Evolutionary conservation across 2,113 vertebrate genomes (phyloP), one percentile per base, ranked within the genome.

Genomic region (Pygoscelis antarcticus): DNA sequence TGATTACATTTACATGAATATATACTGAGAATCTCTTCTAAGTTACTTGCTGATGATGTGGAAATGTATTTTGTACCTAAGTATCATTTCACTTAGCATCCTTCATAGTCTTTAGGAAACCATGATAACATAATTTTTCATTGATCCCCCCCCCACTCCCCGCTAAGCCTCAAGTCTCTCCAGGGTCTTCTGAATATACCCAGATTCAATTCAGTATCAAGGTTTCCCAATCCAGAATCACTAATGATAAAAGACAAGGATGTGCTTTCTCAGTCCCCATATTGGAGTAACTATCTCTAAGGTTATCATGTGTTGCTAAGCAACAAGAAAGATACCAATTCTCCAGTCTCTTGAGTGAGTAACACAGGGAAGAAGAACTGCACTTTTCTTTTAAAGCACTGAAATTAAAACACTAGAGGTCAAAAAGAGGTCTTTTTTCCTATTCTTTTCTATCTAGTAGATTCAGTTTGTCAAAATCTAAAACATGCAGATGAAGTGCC

Each of bases 261-360:
- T 68, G 90, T 60, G 32, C 83, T 25, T 96, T 30, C 82, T 42
- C 74, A 44, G 74, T 86, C n/a, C 27, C 74, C 36, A 7, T 10
- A 72, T 8, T 47, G 86, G 42, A 86, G 29, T 20, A 62, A 71
- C 85, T 54, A 47, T 72, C 66, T 57, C 77, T 75, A 46, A 91
- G 92, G 78, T 96, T 78, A 92, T 76, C 58, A 2, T 60, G 69
- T 52, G 91, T 94, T 96, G 95, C 94, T 85, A 95, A 92, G 90
- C 89, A 96, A 96, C 91, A 72, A 69, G 92, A 71, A 30, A 61
- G 51, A 83, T 36, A 80, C 68, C 72, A 22, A 25, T 91, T 92
- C 95, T 74, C 62, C 77, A 51, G 44, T 80, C 90, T 96, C 87
- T 83, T 38, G 52, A 78, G 25, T 16, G 46, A 71, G n/a, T 10